phyloP scores from a whole-genome alignment of 2,888 invertebrate genomes.

The Hymenopus coronatus region DNA sequence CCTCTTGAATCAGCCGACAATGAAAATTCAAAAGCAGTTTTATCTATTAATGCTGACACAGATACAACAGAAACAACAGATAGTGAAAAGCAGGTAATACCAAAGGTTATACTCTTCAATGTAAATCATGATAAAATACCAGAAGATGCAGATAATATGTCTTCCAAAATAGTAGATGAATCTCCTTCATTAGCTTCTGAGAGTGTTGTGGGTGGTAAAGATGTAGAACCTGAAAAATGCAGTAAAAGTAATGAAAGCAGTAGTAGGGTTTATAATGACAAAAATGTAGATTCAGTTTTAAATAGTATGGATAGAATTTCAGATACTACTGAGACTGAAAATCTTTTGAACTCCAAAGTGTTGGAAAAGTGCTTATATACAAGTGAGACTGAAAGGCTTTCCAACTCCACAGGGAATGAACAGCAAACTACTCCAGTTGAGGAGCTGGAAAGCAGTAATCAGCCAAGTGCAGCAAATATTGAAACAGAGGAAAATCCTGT shows the following conservation, averaged over 20 bases:
- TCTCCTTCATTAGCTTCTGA: background rate
- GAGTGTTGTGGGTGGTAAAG: background rate
- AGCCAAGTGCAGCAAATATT: constrained; percentile 1
- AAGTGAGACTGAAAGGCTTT: background rate
- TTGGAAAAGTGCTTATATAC: too few relatives aligned
- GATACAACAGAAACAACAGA: background rate
- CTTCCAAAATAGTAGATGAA: background rate
- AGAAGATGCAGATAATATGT: constrained; percentile 35
- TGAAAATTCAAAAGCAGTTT: background rate
- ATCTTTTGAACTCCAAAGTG: background rate
- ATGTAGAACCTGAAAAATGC: background rate
- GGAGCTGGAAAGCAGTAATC: background rate
- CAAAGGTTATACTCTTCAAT: background rate
- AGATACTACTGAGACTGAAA: background rate
- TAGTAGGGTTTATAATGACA: background rate
- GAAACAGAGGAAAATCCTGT: background rate
- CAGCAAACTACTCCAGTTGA: background rate
- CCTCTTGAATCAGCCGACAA: background rate
- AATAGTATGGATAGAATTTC: background rate
- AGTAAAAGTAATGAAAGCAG: background rate
- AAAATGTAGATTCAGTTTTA: background rate
- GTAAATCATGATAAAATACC: background rate
- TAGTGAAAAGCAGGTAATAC: too few relatives aligned
- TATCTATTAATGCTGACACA: background rate
- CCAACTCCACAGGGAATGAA: background rate